Conservation (phyloP, 2,797 vertebrate species). For the Huso huso region DNA sequence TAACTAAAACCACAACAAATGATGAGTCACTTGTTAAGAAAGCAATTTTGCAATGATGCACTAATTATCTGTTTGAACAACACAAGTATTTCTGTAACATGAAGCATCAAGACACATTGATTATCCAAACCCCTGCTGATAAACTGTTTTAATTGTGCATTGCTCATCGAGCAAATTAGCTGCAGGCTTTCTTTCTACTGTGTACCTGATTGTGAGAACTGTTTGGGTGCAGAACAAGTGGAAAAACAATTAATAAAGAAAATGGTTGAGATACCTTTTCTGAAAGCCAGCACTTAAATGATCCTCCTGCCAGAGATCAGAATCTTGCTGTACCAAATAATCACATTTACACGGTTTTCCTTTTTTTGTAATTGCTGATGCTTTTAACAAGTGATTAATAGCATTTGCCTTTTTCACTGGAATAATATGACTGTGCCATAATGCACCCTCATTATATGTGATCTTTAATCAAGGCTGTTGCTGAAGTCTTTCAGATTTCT, state of each 20-base stretch:
- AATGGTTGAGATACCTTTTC: background rate
- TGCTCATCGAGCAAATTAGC: conserved; percentile 46
- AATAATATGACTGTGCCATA: background rate
- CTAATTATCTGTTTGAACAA: conserved; percentile 55
- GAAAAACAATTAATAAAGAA: background rate
- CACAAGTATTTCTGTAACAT: conserved; percentile 46
- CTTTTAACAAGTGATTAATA: background rate
- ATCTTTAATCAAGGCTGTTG: too few species aligned
- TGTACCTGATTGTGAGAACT: conserved; percentile 37
- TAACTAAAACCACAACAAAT: conserved; percentile 9
- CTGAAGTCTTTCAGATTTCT: too few species aligned
- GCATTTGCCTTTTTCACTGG: background rate
- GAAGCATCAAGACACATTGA: conserved; percentile 44
- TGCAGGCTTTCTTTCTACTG: conserved; percentile 41
- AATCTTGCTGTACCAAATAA: background rate
- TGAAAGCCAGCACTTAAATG: background rate
- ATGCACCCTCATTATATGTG: too few species aligned
- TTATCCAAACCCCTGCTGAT: conserved; percentile 45
- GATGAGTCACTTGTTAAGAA: conserved; percentile 25
- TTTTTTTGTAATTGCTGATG: too few species aligned
- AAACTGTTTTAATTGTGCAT: conserved; percentile 48
- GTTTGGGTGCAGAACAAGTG: background rate
- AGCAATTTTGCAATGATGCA: conserved; percentile 37
- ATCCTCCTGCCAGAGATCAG: background rate
- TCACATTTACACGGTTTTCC: background rate